phyloP scores from a whole-genome alignment of 1,140 invertebrate species.

The Procambarus virginalis region DNA sequence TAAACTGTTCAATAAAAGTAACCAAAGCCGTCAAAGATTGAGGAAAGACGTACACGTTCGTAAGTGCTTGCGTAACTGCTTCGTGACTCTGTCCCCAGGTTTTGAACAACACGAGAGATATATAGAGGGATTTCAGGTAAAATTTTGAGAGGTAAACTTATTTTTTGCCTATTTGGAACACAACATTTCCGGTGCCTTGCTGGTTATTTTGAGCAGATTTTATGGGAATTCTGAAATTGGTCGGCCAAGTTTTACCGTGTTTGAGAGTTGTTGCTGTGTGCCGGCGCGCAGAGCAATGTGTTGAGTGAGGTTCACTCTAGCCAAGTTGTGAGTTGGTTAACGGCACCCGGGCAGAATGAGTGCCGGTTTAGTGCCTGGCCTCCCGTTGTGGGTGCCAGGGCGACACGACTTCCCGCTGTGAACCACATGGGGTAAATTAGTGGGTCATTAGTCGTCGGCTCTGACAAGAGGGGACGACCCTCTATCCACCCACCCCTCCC shows the following conservation, averaged over 20 bases:
- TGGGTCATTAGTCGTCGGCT: conserved; percentile 61
- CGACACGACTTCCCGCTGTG: conserved; percentile 61
- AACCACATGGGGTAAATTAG: conserved; percentile 66
- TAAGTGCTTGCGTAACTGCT: no score
- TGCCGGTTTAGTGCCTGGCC: conserved; percentile 47
- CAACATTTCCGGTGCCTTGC: no score
- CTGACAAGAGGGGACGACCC: conserved; percentile 52
- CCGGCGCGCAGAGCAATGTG: not conserved
- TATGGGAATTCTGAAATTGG: not conserved
- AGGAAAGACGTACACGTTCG: no score
- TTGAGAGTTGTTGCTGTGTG: not conserved
- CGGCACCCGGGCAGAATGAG: conserved; percentile 35
- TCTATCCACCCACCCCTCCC: not conserved
- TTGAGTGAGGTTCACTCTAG: not conserved
- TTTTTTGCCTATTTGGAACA: no score
- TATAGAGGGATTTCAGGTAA: no score
- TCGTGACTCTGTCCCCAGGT: no score
- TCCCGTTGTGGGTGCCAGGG: conserved; percentile 46
- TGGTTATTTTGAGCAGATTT: no score
- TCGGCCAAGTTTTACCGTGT: not conserved
- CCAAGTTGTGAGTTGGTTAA: not conserved
- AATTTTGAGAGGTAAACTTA: no score
- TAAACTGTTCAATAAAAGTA: no score
- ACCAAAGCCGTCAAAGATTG: no score
- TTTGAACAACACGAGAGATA: no score